phyloP scores from a whole-genome alignment of 2,888 invertebrate genomes.

The Nomada hirtipes region DNA sequence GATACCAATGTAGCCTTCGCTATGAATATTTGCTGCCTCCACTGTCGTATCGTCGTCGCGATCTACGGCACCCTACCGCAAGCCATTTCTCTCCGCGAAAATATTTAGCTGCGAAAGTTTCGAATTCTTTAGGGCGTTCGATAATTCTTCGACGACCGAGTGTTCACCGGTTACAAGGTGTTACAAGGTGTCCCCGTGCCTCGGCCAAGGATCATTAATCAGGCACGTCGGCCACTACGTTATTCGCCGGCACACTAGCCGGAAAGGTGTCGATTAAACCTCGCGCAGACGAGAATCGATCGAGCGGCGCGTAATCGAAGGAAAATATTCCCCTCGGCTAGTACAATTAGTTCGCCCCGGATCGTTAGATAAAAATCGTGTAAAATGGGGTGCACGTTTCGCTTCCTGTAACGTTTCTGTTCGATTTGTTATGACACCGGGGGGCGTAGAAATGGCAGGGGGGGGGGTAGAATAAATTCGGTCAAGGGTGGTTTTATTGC shows the following conservation, averaged over 20 bases:
- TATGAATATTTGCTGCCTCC: slow-evolving; percentile 17
- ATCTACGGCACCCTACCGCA: not conserved
- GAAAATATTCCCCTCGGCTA: slow-evolving; percentile 10
- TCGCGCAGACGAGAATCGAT: slow-evolving; percentile 22
- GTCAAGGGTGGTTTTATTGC: slow-evolving; percentile 53
- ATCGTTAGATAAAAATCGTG: not conserved
- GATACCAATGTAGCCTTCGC: slow-evolving; percentile 1
- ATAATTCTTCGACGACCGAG: slow-evolving; percentile 5
- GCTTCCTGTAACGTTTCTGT: not conserved
- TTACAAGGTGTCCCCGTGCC: slow-evolving; percentile 12
- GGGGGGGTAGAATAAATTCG: slow-evolving; percentile 15
- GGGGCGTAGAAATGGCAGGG: not conserved
- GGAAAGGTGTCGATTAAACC: slow-evolving; percentile 11
- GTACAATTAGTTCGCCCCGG: not conserved
- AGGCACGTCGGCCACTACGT: slow-evolving; percentile 30
- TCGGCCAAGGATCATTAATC: slow-evolving; percentile 37
- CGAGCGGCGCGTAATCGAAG: not conserved
- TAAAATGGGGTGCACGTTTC: not conserved
- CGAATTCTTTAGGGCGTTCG: not conserved
- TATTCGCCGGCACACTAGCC: slow-evolving; percentile 24
- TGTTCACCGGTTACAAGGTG: slow-evolving; percentile 13
- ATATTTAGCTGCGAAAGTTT: slow-evolving; percentile 8
- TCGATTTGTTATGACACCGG: slow-evolving; percentile 30
- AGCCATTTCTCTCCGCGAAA: not conserved
- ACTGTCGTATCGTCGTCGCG: not conserved